Evolutionary conservation across 2,113 vertebrate species (phyloP).

Genomic region (Macrotis lagotis): DNA sequence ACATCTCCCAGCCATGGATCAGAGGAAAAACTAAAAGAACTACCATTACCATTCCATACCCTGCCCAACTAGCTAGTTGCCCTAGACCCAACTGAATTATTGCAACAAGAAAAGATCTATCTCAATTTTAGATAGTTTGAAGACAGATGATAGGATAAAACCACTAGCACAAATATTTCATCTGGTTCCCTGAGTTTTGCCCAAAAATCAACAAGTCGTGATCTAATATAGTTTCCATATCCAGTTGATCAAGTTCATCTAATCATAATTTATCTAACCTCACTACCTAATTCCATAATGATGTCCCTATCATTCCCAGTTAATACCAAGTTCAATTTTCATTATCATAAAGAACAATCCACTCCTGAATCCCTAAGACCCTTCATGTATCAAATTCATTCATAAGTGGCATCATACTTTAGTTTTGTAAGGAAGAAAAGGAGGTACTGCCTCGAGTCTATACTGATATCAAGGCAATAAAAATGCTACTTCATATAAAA

Average conservation of each 20-base stretch:
- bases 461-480: not conserved
- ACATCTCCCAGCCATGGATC: not conserved
- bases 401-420: slow-evolving; percentile 18
- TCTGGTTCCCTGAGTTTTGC: not conserved
- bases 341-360: not conserved
- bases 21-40: not conserved
- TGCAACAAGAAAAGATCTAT: not conserved
- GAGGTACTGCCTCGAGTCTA: not conserved
- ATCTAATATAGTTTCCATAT: not conserved
- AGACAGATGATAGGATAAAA: not conserved
- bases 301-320: not conserved
- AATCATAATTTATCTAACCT: not conserved
- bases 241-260: not conserved
- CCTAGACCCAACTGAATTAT: not conserved
- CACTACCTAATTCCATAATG: not conserved
- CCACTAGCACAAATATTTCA: not conserved
- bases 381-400: not conserved
- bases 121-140: not conserved
- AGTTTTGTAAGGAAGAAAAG: not conserved
- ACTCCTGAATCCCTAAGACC: not conserved
- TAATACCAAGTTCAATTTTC: not conserved
- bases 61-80: no score
- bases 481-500: not conserved
- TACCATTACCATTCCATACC: not conserved
- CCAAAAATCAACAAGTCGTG: not conserved